Base-by-base conservation (phyloP, 1,140 invertebrate genomes). In the Plectus sambesii region DNA sequence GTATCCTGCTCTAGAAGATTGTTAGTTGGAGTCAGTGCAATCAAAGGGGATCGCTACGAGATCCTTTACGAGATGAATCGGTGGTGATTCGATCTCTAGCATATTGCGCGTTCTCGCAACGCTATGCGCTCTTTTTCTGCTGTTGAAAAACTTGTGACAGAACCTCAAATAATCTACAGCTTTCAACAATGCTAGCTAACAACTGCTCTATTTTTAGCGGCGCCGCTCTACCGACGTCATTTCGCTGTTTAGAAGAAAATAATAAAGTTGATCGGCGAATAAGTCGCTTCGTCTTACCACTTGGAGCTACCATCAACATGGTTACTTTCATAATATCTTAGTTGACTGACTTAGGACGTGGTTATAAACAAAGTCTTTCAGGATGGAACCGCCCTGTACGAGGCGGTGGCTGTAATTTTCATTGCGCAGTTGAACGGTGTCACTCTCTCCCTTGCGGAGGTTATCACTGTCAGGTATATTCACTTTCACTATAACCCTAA, bases 211-310 rank as follows among this genome's bases (percentile, higher is more conserved):
- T 15, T 59, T 61, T 56, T 72, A 92, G 87, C 68, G 84, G 88
- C 57, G 89, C 88, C 35, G 87, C 89, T 27, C 75, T 96, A 39
- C 90, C 90, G 30, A 80, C 93, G 37, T 92, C 88, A 41, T 90
- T 96, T 72, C 80, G 81, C 44, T 84, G 85, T 67, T 82, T 96
- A 80, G 88, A 92, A 70, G 85, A 89, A 56, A 87, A 87, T 53
- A 76, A 87, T 41, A 78, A 80, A 55, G 79, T 93, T 49, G 87
- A 94, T 73, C 78, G 82, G 24, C 77, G 87, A 40, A 85, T 97
- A 40, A 87, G 87, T 9, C 69, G 77, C 33, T 81, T 81, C 61
- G 75, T 80, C 27, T 62, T 79, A 24, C 79, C 79, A 5, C 74
- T 81, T 41, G 79, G 79, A 15, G 76, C 78, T 22, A 77, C 74